These are phyloP conservation scores for Echinometra lucunter DNA, from an alignment of 53 echinoderm and acorn worm genomes.

Conservation along the genomic window DNA sequence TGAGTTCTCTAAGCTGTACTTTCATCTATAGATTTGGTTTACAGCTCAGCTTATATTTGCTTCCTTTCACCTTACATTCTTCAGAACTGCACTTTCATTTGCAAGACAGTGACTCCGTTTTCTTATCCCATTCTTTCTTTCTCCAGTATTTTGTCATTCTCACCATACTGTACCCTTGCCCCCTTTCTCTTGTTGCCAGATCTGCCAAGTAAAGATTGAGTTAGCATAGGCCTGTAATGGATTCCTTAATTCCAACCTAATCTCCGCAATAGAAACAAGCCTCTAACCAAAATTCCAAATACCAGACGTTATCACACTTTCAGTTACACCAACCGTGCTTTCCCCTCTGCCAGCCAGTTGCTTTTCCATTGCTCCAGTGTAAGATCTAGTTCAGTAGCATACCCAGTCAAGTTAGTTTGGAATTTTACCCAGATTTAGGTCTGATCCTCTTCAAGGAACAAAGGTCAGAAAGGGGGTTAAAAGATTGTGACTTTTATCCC, in stretches of 20 bases:
- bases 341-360: background rate
- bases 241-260: constrained; percentile 37
- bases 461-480: constrained; percentile 43
- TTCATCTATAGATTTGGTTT: background rate
- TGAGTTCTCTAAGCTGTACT: background rate
- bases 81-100: background rate
- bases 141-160: background rate
- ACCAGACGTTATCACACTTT: constrained; percentile 9
- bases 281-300: constrained; percentile 39
- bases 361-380: background rate
- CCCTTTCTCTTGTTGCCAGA: background rate
- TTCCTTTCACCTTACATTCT: background rate
- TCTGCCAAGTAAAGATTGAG: background rate
- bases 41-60: background rate
- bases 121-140: background rate
- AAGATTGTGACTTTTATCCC: constrained; percentile 40
- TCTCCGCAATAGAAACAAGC: constrained; percentile 45
- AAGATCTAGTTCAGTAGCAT: constrained; percentile 28
- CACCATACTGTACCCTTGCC: background rate
- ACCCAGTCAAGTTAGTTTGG: constrained; percentile 37
- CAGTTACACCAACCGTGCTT: background rate
- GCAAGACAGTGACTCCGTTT: background rate
- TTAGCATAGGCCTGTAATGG: constrained; percentile 50
- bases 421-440: constrained; percentile 20
- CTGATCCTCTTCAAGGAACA: constrained; percentile 1